Evolutionary conservation across 1,140 invertebrate genomes (phyloP).

Genomic region (Cheumatopsyche charites): DNA sequence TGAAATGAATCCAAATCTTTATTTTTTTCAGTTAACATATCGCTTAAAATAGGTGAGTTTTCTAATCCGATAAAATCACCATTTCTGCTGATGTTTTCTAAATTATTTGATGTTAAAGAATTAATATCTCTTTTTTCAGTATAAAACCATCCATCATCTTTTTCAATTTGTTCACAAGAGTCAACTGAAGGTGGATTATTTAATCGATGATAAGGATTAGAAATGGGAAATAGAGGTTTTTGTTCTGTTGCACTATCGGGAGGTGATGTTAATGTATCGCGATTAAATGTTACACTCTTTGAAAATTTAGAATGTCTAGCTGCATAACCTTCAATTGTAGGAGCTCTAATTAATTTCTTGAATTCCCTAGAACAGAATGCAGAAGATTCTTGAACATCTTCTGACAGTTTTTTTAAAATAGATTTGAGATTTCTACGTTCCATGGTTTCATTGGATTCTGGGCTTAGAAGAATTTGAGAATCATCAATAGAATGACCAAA

Average conservation of each 20-base stretch:
- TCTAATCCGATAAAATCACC: conserved; percentile 33
- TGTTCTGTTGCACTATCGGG: conserved; percentile 63
- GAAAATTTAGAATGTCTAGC: conserved; percentile 84
- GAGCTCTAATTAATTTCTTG: conserved; percentile 73
- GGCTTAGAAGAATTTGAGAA: conserved; percentile 62
- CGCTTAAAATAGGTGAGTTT: conserved; percentile 31
- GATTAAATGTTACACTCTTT: conserved; percentile 88
- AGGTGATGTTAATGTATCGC: conserved; percentile 80
- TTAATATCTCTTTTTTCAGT: conserved; percentile 29
- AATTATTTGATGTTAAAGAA: conserved; percentile 29
- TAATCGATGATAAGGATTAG: conserved; percentile 45
- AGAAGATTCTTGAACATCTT: conserved; percentile 60
- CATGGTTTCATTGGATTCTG: conserved; percentile 82
- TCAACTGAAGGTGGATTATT: conserved; percentile 40
- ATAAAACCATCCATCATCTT: conserved; percentile 40
- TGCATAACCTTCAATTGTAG: conserved; percentile 84
- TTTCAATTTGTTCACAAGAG: conserved; percentile 37
- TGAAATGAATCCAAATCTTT: conserved; percentile 31
- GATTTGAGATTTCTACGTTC: conserved; percentile 83
- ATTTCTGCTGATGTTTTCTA: conserved; percentile 28
- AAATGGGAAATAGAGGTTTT: conserved; percentile 44
- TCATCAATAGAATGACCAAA: conserved; percentile 50
- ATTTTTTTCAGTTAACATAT: conserved; percentile 42
- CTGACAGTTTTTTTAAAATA: conserved; percentile 82
- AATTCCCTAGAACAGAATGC: conserved; percentile 60